Base-by-base conservation (phyloP, 53 echinoderm and acorn worm genomes). In the Holothuria leucospilota region DNA sequence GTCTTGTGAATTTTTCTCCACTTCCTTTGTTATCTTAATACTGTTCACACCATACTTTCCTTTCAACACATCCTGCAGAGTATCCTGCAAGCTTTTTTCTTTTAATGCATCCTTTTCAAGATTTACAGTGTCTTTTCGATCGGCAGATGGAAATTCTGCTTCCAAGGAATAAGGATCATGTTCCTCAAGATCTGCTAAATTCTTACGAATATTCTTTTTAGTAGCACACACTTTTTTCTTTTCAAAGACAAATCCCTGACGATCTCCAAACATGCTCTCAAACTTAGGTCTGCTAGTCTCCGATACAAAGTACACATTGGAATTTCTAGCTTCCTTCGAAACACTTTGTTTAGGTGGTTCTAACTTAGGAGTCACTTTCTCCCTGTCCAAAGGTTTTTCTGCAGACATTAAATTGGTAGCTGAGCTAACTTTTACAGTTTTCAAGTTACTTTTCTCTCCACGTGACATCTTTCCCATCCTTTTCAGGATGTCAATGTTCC, bases 391-490 rank as follows among this genome's bases (percentile, higher is more conserved):
- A 29, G 80, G 30, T 38, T 61, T 80, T 39, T 80, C 80, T 30
- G 60, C 59, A 56, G 80, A 80, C 10, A 80, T 62, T 13, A 80
- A 15, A 56, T 18, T 56, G 56, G 15, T 56, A 15, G 18, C 39
- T 26, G 28, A 27, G 7, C 25, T 40, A 15, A 23, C 42, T 29
- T 28, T 29, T 26, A 20, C 81, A 56, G 16, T 56, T 56, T 56
- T 56, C 2, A 56, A 56, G 56, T 56, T 1, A 56, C 49, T 81
- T 86, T 71, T 81, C 81, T 86, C 68, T 90, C 71, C 86, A 86
- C 69, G 73, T 41, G 34, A 80, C 69, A 59, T 86, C 86, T 51
- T 85, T 90, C 10, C 72, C 59, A 46, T 80, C 84, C 62, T 90
- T 85, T 69, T 83, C 62, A 20, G 46, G 18, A 53, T 84, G 62